A percentile compares a stretch with the other conserved stretches of the same genome.
phyloP scores from a whole-genome alignment of 2,797 vertebrate species.

The Pangasius djambal region DNA sequence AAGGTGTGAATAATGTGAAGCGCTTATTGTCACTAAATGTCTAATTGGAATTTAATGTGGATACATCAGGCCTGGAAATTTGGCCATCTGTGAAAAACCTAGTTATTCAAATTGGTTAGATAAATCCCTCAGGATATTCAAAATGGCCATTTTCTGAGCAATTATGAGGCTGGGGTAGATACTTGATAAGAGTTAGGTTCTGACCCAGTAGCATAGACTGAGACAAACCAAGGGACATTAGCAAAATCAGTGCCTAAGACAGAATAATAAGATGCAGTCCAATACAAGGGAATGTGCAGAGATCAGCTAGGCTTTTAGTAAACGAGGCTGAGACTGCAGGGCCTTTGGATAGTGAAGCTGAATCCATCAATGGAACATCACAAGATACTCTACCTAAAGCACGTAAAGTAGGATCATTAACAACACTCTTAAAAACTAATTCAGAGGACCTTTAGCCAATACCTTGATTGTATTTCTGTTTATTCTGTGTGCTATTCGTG shows the following conservation, averaged over 20 bases:
- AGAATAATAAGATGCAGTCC: not conserved
- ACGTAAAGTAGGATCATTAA: not conserved
- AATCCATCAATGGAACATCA: not conserved
- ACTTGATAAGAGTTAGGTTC: not conserved
- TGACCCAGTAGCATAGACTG: not conserved
- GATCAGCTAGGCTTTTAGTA: not conserved
- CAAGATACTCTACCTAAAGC: not conserved
- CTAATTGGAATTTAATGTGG: slow-evolving; percentile 38
- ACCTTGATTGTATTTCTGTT: not conserved
- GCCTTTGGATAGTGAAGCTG: not conserved
- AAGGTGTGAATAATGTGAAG: slow-evolving; percentile 66
- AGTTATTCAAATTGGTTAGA: slow-evolving; percentile 5
- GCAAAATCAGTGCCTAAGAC: not conserved
- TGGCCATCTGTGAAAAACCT: slow-evolving; percentile 6
- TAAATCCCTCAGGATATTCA: slow-evolving; percentile 23
- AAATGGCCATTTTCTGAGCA: slow-evolving; percentile 11
- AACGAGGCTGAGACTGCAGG: not conserved
- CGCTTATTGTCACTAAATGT: slow-evolving; percentile 5
- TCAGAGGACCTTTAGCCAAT: not conserved
- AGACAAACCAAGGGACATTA: not conserved
- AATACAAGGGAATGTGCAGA: not conserved
- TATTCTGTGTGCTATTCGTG: not conserved
- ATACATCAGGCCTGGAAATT: slow-evolving; percentile 27
- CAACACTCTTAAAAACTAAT: not conserved
- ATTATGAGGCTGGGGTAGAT: not conserved